phyloP scores from a whole-genome alignment of 2,888 invertebrate genomes.

The Podabrus alpinus region DNA sequence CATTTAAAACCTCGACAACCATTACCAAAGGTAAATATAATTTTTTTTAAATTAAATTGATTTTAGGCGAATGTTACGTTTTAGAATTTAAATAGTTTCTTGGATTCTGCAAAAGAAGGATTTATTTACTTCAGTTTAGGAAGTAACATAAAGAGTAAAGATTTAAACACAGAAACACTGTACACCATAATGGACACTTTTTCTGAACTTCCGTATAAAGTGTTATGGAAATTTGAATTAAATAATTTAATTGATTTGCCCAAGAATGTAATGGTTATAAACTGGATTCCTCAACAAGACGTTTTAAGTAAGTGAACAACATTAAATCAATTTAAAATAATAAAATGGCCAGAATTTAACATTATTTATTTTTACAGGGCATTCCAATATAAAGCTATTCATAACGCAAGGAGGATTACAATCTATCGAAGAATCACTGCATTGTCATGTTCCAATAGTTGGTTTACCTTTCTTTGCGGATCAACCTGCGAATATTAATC shows the following conservation, averaged over 20 bases:
- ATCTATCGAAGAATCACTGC: background rate
- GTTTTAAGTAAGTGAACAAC: slow-evolving; percentile 45
- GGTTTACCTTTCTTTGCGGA: background rate
- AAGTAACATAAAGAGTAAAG: slow-evolving; percentile 6
- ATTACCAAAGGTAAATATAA: slow-evolving; percentile 40
- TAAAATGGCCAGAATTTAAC: too few species aligned
- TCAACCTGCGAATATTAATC: background rate
- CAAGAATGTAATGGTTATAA: slow-evolving; percentile 50
- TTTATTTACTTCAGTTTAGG: slow-evolving; percentile 23
- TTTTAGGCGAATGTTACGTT: background rate
- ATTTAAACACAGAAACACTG: slow-evolving; percentile 37
- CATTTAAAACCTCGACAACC: slow-evolving; percentile 35
- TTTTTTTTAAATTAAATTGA: slow-evolving; percentile 9
- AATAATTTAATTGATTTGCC: slow-evolving; percentile 45
- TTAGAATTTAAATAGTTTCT: background rate
- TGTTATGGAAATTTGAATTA: slow-evolving; percentile 56
- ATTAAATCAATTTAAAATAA: too few species aligned
- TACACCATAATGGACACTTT: slow-evolving; percentile 49
- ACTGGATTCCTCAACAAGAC: slow-evolving; percentile 55
- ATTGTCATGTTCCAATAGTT: background rate
- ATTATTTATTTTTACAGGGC: background rate
- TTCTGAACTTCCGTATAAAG: slow-evolving; percentile 50
- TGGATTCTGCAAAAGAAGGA: slow-evolving; percentile 30
- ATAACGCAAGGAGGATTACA: slow-evolving; percentile 21
- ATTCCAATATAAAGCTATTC: background rate